Evolutionary conservation across 2,797 vertebrate species (phyloP).

Genomic region (Leptodactylus fallax): DNA sequence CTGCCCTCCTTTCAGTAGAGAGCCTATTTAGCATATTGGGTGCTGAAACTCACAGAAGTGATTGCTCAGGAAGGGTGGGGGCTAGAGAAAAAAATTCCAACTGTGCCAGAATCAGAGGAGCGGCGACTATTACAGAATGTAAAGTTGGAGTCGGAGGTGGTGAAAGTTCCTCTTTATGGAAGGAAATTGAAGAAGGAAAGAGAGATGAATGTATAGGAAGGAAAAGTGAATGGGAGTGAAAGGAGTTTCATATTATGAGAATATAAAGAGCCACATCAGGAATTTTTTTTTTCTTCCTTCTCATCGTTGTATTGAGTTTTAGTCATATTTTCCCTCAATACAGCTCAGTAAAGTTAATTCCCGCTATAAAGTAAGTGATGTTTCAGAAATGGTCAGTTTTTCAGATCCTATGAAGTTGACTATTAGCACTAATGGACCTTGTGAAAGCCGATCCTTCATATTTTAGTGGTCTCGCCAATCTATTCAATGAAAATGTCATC

Average conservation of each 20-base stretch:
- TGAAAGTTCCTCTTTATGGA: too few relatives aligned
- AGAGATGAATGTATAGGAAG: background rate
- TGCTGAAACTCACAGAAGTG: too few relatives aligned
- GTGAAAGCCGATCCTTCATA: conserved; percentile 27
- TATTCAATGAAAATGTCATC: conserved; percentile 38
- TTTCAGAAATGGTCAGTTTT: background rate
- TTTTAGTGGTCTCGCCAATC: conserved; percentile 27
- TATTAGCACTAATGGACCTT: conserved; percentile 33
- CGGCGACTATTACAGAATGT: too few relatives aligned
- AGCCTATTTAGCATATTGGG: too few relatives aligned
- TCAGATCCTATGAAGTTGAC: background rate
- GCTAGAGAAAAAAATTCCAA: too few relatives aligned
- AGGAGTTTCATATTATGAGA: too few relatives aligned
- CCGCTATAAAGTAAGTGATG: conserved; percentile 22
- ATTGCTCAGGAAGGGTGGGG: too few relatives aligned
- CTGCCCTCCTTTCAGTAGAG: too few relatives aligned
- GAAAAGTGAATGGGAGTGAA: too few relatives aligned
- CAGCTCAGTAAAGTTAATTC: background rate
- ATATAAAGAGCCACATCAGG: background rate
- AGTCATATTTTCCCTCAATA: background rate
- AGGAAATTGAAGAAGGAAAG: background rate
- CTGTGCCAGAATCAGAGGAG: too few relatives aligned
- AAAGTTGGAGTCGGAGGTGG: too few relatives aligned
- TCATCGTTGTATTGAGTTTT: background rate
- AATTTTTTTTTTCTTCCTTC: background rate